A percentile compares a stretch with the other conserved stretches of the same genome.
These are phyloP conservation scores for Phainopepla nitens DNA, from an alignment of 2,113 vertebrate genomes.

Conservation along the genomic window DNA sequence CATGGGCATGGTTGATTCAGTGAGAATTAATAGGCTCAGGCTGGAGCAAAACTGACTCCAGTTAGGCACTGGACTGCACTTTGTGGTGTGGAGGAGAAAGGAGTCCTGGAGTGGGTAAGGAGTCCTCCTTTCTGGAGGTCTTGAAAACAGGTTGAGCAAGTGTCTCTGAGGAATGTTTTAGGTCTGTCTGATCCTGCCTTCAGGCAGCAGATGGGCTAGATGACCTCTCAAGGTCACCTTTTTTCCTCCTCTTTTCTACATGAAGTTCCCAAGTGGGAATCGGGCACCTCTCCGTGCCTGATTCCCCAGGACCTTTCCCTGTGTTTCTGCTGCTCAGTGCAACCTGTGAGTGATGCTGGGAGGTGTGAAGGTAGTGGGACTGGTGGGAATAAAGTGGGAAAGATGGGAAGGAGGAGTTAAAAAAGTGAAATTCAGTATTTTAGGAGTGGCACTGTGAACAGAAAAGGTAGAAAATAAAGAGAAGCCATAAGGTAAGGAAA, in stretches of 20 bases:
- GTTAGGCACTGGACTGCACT: background rate
- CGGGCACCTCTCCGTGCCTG: background rate
- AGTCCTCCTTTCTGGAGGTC: background rate
- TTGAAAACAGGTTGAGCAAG: constrained; percentile 18
- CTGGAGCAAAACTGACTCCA: background rate
- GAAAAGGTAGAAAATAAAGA: background rate
- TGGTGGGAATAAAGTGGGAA: background rate
- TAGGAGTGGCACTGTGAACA: background rate
- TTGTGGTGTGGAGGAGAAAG: background rate
- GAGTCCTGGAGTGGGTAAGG: background rate
- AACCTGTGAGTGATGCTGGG: background rate
- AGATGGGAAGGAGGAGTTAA: background rate
- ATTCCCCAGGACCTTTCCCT: background rate
- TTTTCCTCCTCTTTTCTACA: background rate
- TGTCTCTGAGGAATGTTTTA: constrained; percentile 33
- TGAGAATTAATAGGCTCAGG: background rate
- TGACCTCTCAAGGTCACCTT: background rate
- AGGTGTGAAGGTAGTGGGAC: background rate
- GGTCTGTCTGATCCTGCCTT: constrained; percentile 37
- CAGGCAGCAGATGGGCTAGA: background rate
- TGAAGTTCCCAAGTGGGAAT: background rate
- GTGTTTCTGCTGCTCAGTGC: background rate
- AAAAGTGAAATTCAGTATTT: background rate
- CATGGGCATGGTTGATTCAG: background rate
- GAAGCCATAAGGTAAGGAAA: background rate